Evolutionary conservation across 2,888 invertebrate species (phyloP), one percentile per base, ranked within the genome.

Genomic region (Bembecia ichneumoniformis): DNA sequence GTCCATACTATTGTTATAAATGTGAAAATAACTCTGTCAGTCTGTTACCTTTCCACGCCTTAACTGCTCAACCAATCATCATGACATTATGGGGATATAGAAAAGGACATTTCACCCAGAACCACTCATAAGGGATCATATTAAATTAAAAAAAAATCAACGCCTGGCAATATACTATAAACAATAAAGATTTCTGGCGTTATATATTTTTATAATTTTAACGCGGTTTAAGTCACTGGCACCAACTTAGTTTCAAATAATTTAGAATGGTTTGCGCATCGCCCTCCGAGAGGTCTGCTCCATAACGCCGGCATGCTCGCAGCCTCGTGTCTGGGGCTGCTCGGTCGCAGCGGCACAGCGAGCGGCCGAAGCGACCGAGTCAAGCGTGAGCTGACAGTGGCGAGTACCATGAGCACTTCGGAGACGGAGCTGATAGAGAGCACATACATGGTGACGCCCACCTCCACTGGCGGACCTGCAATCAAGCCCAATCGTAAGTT

Each of bases 401-500:
- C 82, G 86, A 84, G 84, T 94, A 97, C 97, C 97, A 97, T 97
- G 92, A 96, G 94, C 89, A 97, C 97, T 93, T 97, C 97, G 89
- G 96, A 97, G 89, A 97, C 95, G 88, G 96, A 96, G 91, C 96
- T 96, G 93, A 97, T 97, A 90, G 96, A 96, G 90, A 97, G 94
- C 90, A 97, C 96, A 91, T 96, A 96, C 94, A 97, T 96, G 90
- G 97, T 97, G 90, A 97, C 96, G 88, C 96, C 96, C 87, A 97
- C 97, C 89, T 96, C 96, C 90, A 98, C 97, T 82, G 97, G 96
- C 88, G 94, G 94, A 93, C 96, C 96, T 97, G 94, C 88, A 95
- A 90, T 83, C 83, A 87, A 86, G 83, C 73, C 84, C 84, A 83
- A 80, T 78, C 57, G 80, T 86, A 75, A 86, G 83, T 81, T 62